Evolutionary conservation across 2,113 vertebrate species (phyloP), one percentile per base, ranked within the genome.

Genomic region (Myrmecophaga tridactyla): DNA sequence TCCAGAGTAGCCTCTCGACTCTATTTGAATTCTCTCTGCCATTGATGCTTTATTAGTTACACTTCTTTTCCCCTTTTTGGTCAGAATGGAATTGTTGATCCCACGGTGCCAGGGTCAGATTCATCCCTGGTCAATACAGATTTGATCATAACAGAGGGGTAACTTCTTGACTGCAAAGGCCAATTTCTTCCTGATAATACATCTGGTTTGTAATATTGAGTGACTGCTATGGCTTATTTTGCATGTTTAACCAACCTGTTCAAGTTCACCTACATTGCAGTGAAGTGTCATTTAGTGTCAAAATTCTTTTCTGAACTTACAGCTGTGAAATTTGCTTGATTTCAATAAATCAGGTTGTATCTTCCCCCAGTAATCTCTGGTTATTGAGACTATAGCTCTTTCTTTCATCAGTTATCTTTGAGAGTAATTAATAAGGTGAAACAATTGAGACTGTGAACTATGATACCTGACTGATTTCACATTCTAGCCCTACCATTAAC

Each of bases 191-290:
- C 63, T 89, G 25, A 12, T 48, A 69, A 80, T 83, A 80, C 46
- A 89, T 72, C 43, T 69, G 17, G 2, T 85, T 13, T 92, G 36
- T 70, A 43, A 73, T 89, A 70, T 0, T 70, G 39, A 90, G 69
- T 82, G 60, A 48, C 60, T 7, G 2, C n/a, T 65, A 39, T 86
- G 58, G 29, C 1, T 96, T 85, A 63, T 46, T 86, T 88, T 90
- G 36, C 90, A 12, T 94, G n/a, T 82, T 95, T 96, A 85, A 92
- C 58, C 29, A 82, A 78, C 77, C 13, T 70, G 41, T 43, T 89
- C 43, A 87, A 56, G 60, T 67, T 86, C 39, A 88, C 7, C 10
- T 69, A 58, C 81, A 17, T 73, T 46, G 29, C 56, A 70, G 36
- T 18, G 86, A 46, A 36, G 39, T 3, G 65, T 63, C 39, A 86